Evolutionary conservation across 2,797 vertebrate genomes (phyloP), one percentile per base, ranked within the genome.

Genomic region (Channa striata): DNA sequence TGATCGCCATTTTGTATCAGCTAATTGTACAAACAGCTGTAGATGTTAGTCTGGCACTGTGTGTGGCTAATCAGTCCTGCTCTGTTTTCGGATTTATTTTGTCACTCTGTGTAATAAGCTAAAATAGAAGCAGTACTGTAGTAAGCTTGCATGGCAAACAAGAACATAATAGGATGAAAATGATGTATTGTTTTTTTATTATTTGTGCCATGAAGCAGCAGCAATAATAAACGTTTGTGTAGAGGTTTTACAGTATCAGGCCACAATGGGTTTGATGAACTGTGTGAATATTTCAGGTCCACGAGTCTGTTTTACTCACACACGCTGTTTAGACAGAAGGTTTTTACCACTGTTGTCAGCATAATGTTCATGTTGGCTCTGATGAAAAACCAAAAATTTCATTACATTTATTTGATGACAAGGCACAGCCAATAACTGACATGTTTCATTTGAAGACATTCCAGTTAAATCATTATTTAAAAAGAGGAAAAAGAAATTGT

Each of bases 151-250:
- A 96, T 96, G 95, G 94, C 94, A 91, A 79, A 83, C 48, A 34
- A 88, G 69, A 81, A 83, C 77, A 90, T 82, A 82, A 64, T 74
- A 70, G 74, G 88, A 68, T 62, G 49, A 86, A 77, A 89, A 78
- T 16, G 25, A 67, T 68, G 87, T 73, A 88, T 93, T 87, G 49
- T 88, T 94, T 92, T 94, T 92, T 86, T 93, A 88, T 95, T 94
- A 68, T 96, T 94, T 94, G 95, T 96, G 95, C 96, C 95, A 96
- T 95, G 92, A 91, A 93, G 94, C 94, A 91, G 89, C 93, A 96
- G 94, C 95, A 96, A 96, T 96, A 97, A 96, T 83, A 82, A 87
- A 87, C 71, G 69, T 83, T 80, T 73, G 74, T 53, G 62, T 86
- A 81, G 74, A 83, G 67, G 63, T 82, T 86, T 77, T 65, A 67